Evolutionary conservation across 2,888 invertebrate genomes (phyloP), one percentile per base, ranked within the genome.

Genomic region (Carterocephalus palaemon): DNA sequence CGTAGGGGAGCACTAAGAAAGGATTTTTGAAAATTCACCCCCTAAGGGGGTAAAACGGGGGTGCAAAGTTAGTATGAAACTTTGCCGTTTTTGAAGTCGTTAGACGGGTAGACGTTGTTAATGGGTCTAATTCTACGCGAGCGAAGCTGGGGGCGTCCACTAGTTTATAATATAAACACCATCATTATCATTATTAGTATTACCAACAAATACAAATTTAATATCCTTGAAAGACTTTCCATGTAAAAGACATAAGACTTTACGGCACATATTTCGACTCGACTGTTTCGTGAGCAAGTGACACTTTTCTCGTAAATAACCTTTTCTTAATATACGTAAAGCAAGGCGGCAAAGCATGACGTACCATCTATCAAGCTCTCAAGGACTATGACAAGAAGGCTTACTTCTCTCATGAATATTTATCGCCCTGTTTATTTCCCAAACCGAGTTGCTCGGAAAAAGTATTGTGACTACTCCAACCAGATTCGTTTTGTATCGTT

Each of bases 351-450:
- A 61, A 61, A 64, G 67, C 67, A 67, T 67, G 65, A 62, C 65
- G 59, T 59, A 60, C 76, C 71, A 84, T 84, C 81, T 75, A 81
- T 83, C 84, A 84, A 68, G 68, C 69, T 74, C 70, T 69, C 72
- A 67, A 68, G 76, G 72, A 67, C 75, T 76, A 75, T 75, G 78
- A 82, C 81, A 80, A 78, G 76, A 74, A 75, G 79, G 78, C 78
- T 79, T 79, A 77, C 74, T 70, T 65, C 60, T 56, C 67, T 80
- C 69, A 82, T 84, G 80, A 79, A 82, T 82, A 83, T 83, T 81
- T 78, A 82, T 75, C 65, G 58, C 64, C 52, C 60, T 73, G 73
- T 74, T 75, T 78, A 77, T 76, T 65, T 62, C 61, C 52, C 29
- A 62, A 70, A 67, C 67, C 60, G 62, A 64, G 63, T 61, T 61